Base-by-base conservation (phyloP, 1,140 invertebrate genomes). In the Scaptomyza hsui region DNA sequence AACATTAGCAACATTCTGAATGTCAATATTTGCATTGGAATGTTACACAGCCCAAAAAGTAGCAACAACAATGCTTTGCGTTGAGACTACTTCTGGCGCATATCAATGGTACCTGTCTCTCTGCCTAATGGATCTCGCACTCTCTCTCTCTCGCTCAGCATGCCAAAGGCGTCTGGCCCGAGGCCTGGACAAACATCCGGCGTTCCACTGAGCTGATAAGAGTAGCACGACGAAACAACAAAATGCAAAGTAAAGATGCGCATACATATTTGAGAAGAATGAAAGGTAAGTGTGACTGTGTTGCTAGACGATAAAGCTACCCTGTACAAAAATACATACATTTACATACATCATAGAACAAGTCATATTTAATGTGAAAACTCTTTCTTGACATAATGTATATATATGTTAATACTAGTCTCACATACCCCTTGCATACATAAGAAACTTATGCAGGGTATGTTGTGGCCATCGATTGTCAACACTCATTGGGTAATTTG, bases 21-120 rank as follows among this genome's bases (percentile, higher is more conserved):
- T 68, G 82, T 86, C 71, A 86, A 86, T 86, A 86, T 86, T 86
- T 86, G 82, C 78, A 75, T 82, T 68, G 82, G 74, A 70, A 45
- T 64, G 59, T 65, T 73, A 70, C 72, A 78, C 72, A 78, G 74
- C 67, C 60, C 67, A 59, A 52, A 70, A 35, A 35, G 10, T 19
- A 41, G 9, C 44, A 61, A 21, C 48, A 37, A 12, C 57, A 51
- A 32, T 18, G 29, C 55, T 45, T 49, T 51, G 15, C 39, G 48
- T 60, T 42, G 45, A 24, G 4, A 59, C 61, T 65, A 67, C 52
- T 72, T 60, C 61, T 48, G 56, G 29, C 32, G 48, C 52, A 72
- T 60, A 71, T 71, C 69, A 75, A 75, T 75, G 69, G 51, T 67
- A 75, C 61, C 61, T 67, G 62, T 59, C 35, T 32, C 5, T 7